Base-by-base conservation (phyloP, 2,888 invertebrate species). In the Anthrax anthrax region DNA sequence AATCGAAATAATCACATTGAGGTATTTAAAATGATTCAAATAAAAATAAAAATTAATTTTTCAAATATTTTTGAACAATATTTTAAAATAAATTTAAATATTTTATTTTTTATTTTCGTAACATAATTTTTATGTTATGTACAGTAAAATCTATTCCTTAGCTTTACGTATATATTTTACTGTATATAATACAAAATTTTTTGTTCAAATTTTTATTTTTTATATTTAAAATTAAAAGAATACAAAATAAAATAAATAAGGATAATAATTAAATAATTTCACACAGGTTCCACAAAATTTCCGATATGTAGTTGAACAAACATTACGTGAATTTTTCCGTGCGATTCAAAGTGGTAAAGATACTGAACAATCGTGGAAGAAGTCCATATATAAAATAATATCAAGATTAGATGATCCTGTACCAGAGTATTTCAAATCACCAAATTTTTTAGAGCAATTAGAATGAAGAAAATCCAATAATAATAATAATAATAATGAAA, bases 311-410 rank as follows among this genome's bases (percentile, higher is more conserved):
- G 90, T 97, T 52, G 95, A 99, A 70, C 90, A 94, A 71, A 97
- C 98, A 50, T 76, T 99, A 55, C 81, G 91, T 57, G 98, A 99
- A 74, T 99, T 99, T 78, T 98, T 90, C 84, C 90, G 92, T 72
- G 91, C 98, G 58, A 89, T 99, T 65, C 87, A 89, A 68, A 82
- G 87, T 62, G 92, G 91, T 57, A 94, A 96, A 71, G 98, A 99
- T 73, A 77, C 83, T 50, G 98, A 99, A 68, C 97, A 96, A 70
- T 96, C 96, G 64, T 99, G 98, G 98, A 99, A 99, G 77, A 99
- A 99, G 72, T 87, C 95, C 62, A 99, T 99, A 72, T 99, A 99
- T 80, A 99, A 99, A 72, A 86, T 99, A 63, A 99, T 99, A 72
- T 95, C 96, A 61, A 84, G 97, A 68, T 78, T 98, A 73, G 98